Evolutionary conservation across 2,888 invertebrate species (phyloP).

Genomic region (Stictocephala bisonia): DNA sequence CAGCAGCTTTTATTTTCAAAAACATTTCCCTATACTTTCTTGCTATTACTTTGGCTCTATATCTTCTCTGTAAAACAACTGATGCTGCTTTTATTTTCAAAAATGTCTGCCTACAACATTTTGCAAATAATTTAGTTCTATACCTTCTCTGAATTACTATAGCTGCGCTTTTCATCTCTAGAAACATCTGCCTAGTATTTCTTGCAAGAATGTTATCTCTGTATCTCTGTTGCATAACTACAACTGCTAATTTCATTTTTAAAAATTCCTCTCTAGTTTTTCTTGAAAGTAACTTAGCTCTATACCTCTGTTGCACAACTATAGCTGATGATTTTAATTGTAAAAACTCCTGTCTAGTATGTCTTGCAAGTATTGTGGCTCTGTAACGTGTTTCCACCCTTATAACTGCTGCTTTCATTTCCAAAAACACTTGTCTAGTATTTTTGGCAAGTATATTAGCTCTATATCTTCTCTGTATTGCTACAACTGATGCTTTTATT

Average conservation of each 20-base stretch:
- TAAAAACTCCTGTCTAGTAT: slow-evolving; percentile 33
- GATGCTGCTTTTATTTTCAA: slow-evolving; percentile 13
- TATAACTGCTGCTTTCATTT: background rate
- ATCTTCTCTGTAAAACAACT: slow-evolving; percentile 25
- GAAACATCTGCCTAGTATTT: background rate
- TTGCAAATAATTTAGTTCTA: background rate
- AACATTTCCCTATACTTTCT: slow-evolving; percentile 55
- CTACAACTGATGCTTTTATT: background rate
- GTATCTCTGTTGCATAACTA: background rate
- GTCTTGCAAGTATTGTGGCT: slow-evolving; percentile 40
- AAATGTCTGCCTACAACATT: background rate
- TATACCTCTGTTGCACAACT: slow-evolving; percentile 61
- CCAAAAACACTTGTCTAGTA: background rate
- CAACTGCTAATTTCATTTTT: background rate
- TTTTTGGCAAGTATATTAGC: background rate
- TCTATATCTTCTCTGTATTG: slow-evolving; percentile 20
- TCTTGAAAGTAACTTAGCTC: background rate
- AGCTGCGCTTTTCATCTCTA: background rate
- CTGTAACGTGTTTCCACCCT: slow-evolving; percentile 48
- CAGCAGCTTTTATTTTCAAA: background rate
- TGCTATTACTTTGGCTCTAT: slow-evolving; percentile 59
- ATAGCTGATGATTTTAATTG: slow-evolving; percentile 53
- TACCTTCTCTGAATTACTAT: slow-evolving; percentile 1
- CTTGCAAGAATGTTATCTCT: background rate
- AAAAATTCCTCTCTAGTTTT: background rate